Base-by-base conservation (phyloP, 2,888 invertebrate genomes). In the Timandra comae region DNA sequence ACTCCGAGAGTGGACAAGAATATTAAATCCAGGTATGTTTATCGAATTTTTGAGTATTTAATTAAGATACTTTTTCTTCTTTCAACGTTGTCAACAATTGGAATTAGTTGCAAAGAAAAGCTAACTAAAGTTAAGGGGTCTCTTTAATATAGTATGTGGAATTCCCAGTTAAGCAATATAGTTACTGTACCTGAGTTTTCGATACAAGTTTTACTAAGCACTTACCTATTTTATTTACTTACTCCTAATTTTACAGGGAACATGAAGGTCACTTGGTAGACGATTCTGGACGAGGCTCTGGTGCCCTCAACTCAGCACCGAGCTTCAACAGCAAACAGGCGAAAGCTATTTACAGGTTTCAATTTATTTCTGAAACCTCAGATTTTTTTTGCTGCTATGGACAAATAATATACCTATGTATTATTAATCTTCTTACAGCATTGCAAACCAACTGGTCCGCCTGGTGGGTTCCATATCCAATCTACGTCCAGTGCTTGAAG, bases 301-400 rank as follows among this genome's bases (percentile, higher is more conserved):
- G 92, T 0, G 90, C 91, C 29, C 73, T 91, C 5, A 89, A 90
- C n/a, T 89, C 90, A 11, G 91, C 93, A 1, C 91, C 93, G 3
- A 90, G 91, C 50, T 89, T 96, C 41, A 93, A 93, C 50, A 92
- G 92, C 44, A 92, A 92, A 44, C 94, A 97, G 64, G 93, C 96
- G 0, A 95, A 95, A 76, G 94, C 95, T 47, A 93, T 97, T 37
- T 97, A 97, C 76, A 92, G 91, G 94, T 93, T n/a, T n/a, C n/a
- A 43, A 41, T 22, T 12, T n/a, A 3, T 2, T 27, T 20, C 10
- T 13, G 7, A 7, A 7, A 26, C 1, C 1, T 10, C 13, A 12
- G 2, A 21, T 11, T 28, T 13, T 23, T 35, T 29, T n/a, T n/a
- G n/a, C n/a, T n/a, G n/a, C n/a, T n/a, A n/a, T n/a, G n/a, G n/a